Percentiles rank a stretch among this genome's conserved stretches.
Evolutionary conservation across 2,888 invertebrate genomes (phyloP).

Genomic region (Branchipolynoe longqiensis): DNA sequence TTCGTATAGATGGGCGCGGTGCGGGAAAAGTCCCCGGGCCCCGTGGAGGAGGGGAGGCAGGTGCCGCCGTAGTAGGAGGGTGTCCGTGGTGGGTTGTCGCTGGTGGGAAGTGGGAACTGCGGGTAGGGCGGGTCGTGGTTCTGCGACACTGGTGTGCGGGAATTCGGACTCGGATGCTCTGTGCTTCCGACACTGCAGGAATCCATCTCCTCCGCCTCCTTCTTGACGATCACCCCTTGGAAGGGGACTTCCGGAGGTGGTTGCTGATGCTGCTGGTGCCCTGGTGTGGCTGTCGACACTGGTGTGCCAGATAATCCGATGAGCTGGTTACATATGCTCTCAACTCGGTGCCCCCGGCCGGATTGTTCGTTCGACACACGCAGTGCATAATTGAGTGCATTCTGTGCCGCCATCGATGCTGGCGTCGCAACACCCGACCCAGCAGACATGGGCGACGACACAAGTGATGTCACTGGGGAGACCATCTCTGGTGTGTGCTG

Average conservation of each 20-base stretch:
- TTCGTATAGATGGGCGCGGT: conserved; percentile 32
- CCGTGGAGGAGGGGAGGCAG: background rate
- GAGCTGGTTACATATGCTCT: conserved; percentile 72
- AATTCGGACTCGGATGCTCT: conserved; percentile 13
- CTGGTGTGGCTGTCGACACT: conserved; percentile 43
- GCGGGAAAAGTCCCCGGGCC: conserved; percentile 8
- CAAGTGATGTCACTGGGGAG: conserved; percentile 10
- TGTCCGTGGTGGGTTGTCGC: background rate
- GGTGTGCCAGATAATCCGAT: conserved; percentile 64
- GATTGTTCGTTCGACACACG: conserved; percentile 2
- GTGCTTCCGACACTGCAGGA: conserved; percentile 35
- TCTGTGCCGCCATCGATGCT: conserved; percentile 66
- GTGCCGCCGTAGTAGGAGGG: background rate
- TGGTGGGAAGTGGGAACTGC: conserved; percentile 29
- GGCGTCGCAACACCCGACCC: background rate
- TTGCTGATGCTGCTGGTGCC: conserved; percentile 53
- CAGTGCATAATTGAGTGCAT: conserved; percentile 60
- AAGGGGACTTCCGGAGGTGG: conserved; percentile 24
- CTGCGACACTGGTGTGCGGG: conserved; percentile 27
- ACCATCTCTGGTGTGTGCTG: conserved; percentile 46
- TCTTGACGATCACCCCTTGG: conserved; percentile 65
- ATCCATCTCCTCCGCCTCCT: conserved; percentile 62
- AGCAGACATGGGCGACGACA: background rate
- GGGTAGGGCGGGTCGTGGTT: conserved; percentile 14
- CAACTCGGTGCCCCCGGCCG: conserved; percentile 65